Evolutionary conservation across 2,888 invertebrate species (phyloP), one percentile per base, ranked within the genome.

Genomic region (Resseliella maxima): DNA sequence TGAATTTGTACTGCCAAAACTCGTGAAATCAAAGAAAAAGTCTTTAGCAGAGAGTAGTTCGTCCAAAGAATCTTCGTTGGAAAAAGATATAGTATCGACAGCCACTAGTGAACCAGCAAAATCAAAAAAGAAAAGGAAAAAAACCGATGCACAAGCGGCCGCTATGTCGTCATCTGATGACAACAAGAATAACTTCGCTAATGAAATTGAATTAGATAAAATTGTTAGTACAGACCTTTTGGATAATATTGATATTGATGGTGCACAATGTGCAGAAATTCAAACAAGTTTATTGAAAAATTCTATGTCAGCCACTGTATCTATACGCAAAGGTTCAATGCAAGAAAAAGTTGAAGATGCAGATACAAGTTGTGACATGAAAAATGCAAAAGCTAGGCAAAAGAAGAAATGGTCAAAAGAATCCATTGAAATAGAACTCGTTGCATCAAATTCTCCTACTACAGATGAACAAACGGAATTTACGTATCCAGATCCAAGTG

Each of bases 381-480:
- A 35, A 36, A 8, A 35, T 0, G 31, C 86, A 1, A 86, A 85
- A 54, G 24, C 27, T 6, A n/a, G 38, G 21, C 59, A 36, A 31
- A 86, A 64, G 45, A 86, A 59, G 21, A 85, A 54, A 54, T 35
- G 0, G 46, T 85, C 59, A 54, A 85, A 54, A 36, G 85, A 35
- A 54, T 85, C 85, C 0, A 38, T 54, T 85, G 36, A 85, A 35
- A 85, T n/a, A 2, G 59, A 85, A 24, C 31, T 31, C 10, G 35
- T n/a, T 12, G 3, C 36, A 41, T 27, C 50, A 5, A 24, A 83
- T 72, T 72, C 72, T 15, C 72, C 31, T 2, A 27, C n/a, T 87
- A 18, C 90, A 90, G 8, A 86, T 90, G 81, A 89, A 90, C 3
- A 88, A 88, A 0, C 87, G 89, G 12, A 85, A 27, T 85, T 45